Percentiles rank a stretch among this genome's conserved stretches.
phyloP scores from a whole-genome alignment of 2,888 invertebrate genomes.

The Toxonevra muliebris region DNA sequence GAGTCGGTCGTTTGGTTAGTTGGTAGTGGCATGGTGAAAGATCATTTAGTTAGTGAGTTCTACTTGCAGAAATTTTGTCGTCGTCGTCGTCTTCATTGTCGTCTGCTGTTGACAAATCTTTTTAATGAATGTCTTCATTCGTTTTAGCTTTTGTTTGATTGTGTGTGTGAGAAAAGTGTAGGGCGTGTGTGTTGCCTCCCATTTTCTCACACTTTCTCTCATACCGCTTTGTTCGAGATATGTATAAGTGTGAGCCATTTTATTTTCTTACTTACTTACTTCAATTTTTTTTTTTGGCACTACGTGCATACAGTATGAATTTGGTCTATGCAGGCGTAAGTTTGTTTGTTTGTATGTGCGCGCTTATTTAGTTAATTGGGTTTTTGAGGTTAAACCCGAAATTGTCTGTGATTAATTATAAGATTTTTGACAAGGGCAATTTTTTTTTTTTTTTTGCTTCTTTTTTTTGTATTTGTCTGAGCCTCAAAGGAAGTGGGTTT shows the following conservation, averaged over 20 bases:
- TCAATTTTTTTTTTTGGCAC: background rate
- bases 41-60: no score
- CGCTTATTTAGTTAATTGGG: constrained; percentile 43
- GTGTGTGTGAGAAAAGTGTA: background rate
- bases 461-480: background rate
- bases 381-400: constrained; percentile 33
- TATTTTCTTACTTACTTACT: background rate
- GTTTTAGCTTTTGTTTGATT: constrained; percentile 22
- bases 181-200: constrained; percentile 6
- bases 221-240: background rate
- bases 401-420: constrained; percentile 40
- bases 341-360: background rate
- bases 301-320: no score
- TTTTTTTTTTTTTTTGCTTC: constrained; percentile 14
- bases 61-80: no score
- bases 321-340: background rate
- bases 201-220: constrained; percentile 10
- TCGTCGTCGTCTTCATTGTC: constrained; percentile 10
- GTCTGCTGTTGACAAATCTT: constrained; percentile 40
- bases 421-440: constrained; percentile 36
- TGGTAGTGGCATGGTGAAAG: no score
- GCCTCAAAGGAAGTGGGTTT: no score
- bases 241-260: constrained; percentile 6
- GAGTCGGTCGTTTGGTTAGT: no score
- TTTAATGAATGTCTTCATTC: constrained; percentile 35